These are phyloP conservation scores for Napeogenes sylphis DNA, from an alignment of 2,888 invertebrate species.

Conservation along the genomic window DNA sequence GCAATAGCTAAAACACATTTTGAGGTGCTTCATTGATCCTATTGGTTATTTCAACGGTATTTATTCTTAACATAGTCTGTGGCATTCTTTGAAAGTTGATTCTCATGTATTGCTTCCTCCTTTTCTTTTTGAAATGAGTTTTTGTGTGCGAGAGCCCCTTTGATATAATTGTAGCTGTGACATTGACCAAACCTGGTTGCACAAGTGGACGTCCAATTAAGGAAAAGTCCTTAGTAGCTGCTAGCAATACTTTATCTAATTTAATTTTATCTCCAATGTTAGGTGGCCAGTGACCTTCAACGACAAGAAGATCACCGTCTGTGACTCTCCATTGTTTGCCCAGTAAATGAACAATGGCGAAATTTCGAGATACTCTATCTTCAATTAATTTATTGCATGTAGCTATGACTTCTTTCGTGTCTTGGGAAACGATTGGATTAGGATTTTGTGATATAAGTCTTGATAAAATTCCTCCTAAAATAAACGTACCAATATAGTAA, in stretches of 20 bases:
- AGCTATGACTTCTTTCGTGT: slow-evolving; percentile 74
- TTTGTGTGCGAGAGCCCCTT: slow-evolving; percentile 89
- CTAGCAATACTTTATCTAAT: slow-evolving; percentile 89
- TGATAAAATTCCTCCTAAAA: slow-evolving; percentile 61
- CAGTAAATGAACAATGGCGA: slow-evolving; percentile 88
- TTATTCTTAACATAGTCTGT: slow-evolving; percentile 87
- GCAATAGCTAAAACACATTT: slow-evolving; percentile 49
- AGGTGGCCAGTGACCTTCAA: slow-evolving; percentile 91
- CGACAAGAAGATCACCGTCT: slow-evolving; percentile 87
- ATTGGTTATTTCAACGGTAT: slow-evolving; percentile 80
- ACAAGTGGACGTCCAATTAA: slow-evolving; percentile 88
- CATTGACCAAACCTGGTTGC: slow-evolving; percentile 82
- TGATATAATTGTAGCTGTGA: slow-evolving; percentile 90
- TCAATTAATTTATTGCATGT: slow-evolving; percentile 81
- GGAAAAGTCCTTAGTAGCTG: slow-evolving; percentile 88
- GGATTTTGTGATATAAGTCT: slow-evolving; percentile 55
- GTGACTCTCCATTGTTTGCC: slow-evolving; percentile 93
- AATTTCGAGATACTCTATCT: slow-evolving; percentile 80
- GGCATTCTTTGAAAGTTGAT: slow-evolving; percentile 84
- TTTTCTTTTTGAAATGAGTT: slow-evolving; percentile 85
- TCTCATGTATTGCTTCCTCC: slow-evolving; percentile 86
- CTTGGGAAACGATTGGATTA: slow-evolving; percentile 44
- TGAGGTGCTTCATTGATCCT: slow-evolving; percentile 71
- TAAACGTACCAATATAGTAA: not conserved
- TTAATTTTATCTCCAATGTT: slow-evolving; percentile 86